A percentile compares a stretch with the other conserved stretches of the same genome.
Conservation (phyloP, 1,140 invertebrate genomes). For the Antheraea mylitta region DNA sequence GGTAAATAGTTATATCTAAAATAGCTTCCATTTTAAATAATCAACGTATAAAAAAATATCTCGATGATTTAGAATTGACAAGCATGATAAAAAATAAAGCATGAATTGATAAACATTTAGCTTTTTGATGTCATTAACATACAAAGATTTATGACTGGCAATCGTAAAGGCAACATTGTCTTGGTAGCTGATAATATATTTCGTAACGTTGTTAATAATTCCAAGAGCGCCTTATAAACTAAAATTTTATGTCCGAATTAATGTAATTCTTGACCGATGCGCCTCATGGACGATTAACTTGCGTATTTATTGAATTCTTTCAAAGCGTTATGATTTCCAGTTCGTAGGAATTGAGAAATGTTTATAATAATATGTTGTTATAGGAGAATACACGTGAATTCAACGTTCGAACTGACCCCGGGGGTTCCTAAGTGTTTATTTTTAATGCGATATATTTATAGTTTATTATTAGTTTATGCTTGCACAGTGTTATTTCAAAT, state of each 20-base stretch:
- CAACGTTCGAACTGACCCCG: not conserved
- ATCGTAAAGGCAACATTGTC: not conserved
- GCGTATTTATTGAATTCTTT: not conserved
- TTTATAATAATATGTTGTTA: not conserved
- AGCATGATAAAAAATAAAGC: too few relatives aligned
- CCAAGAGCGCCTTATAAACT: not conserved
- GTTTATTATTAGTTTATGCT: too few relatives aligned
- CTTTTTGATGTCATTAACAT: too few relatives aligned
- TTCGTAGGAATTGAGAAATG: conserved; percentile 3
- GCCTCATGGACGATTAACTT: not conserved
- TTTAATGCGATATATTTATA: not conserved
- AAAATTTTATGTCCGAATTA: not conserved
- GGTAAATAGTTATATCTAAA: too few relatives aligned
- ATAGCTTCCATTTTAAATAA: not conserved
- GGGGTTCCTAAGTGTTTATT: not conserved
- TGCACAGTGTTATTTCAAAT: too few relatives aligned
- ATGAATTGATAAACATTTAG: too few relatives aligned
- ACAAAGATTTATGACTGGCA: not conserved
- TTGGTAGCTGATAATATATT: not conserved
- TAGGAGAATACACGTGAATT: not conserved
- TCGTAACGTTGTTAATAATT: not conserved
- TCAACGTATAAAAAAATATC: not conserved
- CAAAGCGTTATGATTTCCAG: not conserved
- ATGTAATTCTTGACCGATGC: not conserved
- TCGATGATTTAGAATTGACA: too few relatives aligned